Percentiles rank a stretch among this genome's conserved stretches.
phyloP scores from a whole-genome alignment of 2,113 vertebrate genomes.

The Hucho hucho region DNA sequence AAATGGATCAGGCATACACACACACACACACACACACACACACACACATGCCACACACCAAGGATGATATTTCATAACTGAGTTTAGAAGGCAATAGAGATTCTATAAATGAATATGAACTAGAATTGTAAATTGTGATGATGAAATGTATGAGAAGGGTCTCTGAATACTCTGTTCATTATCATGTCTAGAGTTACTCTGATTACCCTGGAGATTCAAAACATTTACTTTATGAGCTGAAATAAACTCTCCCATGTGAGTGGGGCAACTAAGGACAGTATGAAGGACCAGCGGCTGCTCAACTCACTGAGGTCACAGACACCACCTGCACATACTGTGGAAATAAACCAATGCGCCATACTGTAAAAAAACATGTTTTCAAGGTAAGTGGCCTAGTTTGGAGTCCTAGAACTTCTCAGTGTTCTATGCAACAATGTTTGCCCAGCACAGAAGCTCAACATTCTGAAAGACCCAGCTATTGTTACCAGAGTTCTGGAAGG shows the following conservation, averaged over 20 bases:
- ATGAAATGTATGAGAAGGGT: neutral
- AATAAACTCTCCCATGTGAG: neutral
- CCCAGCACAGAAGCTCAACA: too few relatives aligned
- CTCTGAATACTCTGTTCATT: neutral
- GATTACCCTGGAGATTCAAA: neutral
- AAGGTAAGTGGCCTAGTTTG: too few relatives aligned
- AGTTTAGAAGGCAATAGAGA: neutral
- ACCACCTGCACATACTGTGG: too few relatives aligned
- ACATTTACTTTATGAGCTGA: neutral
- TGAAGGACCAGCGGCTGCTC: too few relatives aligned
- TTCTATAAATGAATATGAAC: neutral
- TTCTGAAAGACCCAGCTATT: too few relatives aligned
- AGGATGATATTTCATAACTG: neutral
- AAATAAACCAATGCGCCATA: too few relatives aligned
- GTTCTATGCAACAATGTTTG: too few relatives aligned
- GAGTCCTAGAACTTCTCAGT: too few relatives aligned
- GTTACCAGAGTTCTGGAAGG: too few relatives aligned
- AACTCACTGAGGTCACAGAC: too few relatives aligned
- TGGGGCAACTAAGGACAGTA: too few relatives aligned
- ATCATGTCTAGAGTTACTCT: neutral
- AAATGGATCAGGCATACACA: neutral
- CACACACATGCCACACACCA: neutral
- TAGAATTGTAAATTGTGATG: neutral
- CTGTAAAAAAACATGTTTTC: too few relatives aligned
- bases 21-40: neutral